Conservation (phyloP, 2,888 invertebrate species). For the Scaptomyza caliginosa region DNA sequence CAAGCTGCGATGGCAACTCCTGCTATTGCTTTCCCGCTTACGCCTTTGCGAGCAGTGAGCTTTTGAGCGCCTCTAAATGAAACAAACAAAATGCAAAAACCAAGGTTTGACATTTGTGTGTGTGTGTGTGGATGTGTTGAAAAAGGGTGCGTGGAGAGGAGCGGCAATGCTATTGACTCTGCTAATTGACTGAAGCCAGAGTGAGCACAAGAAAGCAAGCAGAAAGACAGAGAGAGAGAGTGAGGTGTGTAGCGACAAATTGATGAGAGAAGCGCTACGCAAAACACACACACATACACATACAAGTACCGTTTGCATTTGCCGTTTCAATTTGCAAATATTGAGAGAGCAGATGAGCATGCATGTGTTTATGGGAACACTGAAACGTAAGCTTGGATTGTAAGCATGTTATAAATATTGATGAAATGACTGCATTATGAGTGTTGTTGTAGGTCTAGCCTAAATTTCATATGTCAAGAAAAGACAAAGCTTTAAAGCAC, state of each 20-base stretch:
- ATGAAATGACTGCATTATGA: background rate
- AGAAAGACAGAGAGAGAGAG: constrained; percentile 1
- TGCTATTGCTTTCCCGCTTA: background rate
- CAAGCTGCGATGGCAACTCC: constrained; percentile 21
- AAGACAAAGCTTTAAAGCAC: background rate
- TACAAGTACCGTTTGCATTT: constrained; percentile 13
- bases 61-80: constrained; percentile 68
- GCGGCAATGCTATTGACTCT: constrained; percentile 66
- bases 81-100: constrained; percentile 62
- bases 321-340: constrained; percentile 34
- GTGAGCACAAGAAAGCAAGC: constrained; percentile 1
- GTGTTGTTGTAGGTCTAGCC: background rate
- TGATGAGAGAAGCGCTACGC: constrained; percentile 12
- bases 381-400: background rate
- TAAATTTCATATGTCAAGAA: background rate
- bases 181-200: constrained; percentile 65
- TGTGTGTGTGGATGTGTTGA: background rate
- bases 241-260: constrained; percentile 18
- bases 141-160: constrained; percentile 10
- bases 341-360: constrained; percentile 3
- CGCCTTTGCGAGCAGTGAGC: constrained; percentile 17
- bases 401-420: background rate
- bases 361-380: background rate
- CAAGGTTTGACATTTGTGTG: no score
- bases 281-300: background rate